Conservation (phyloP, 2,888 invertebrate genomes). For the Tenthredo amoena region DNA sequence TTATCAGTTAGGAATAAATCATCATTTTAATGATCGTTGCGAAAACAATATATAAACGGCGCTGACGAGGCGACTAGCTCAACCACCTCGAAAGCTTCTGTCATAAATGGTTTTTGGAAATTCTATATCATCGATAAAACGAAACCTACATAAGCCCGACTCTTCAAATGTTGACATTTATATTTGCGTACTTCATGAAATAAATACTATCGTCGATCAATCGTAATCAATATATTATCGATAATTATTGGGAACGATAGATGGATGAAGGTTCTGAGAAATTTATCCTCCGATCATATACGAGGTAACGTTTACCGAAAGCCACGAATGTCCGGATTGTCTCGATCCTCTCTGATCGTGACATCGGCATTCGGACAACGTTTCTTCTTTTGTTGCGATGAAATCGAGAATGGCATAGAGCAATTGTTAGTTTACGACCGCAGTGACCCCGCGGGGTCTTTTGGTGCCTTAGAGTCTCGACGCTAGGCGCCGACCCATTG, state of each 20-base stretch:
- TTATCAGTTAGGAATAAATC: constrained; percentile 2
- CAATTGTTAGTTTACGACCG: constrained; percentile 30
- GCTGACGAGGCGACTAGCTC: background rate
- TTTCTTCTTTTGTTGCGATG: background rate
- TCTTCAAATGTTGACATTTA: background rate
- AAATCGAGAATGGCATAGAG: background rate
- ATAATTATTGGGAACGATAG: background rate
- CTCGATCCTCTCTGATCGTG: background rate
- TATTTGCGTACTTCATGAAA: background rate
- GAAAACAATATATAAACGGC: background rate
- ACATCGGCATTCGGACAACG: background rate
- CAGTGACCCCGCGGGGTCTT: constrained; percentile 5
- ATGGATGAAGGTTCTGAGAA: background rate
- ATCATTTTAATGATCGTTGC: background rate
- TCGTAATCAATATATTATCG: background rate
- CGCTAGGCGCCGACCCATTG: constrained; percentile 35
- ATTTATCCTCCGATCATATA: background rate
- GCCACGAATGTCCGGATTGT: background rate
- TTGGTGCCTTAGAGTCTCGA: constrained; percentile 35
- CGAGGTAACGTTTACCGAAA: background rate
- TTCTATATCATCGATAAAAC: background rate
- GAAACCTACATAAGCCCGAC: background rate
- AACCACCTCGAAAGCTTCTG: background rate
- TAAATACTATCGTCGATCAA: background rate
- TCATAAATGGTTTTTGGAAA: background rate